Base-by-base conservation (phyloP, 1,140 invertebrate species). In the Eueides isabella region DNA sequence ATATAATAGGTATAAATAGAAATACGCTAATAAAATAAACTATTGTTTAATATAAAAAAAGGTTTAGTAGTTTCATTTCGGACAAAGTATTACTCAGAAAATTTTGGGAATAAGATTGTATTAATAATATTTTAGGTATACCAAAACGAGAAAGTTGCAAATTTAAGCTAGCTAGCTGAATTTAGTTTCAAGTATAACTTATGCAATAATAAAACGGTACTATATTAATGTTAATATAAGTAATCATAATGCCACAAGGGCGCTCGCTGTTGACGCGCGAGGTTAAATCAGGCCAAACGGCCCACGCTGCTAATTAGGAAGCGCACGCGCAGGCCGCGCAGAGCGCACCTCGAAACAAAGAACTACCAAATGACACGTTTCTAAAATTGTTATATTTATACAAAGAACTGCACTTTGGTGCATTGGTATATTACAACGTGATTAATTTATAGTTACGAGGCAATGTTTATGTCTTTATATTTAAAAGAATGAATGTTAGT, bases 241-340 rank as follows among this genome's bases (percentile, higher is more conserved):
- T 16, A 63, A 30, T 30, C 26, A 29, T 63, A 63, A 63, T 29
- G 16, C 2, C 30, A 16, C 67, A 69, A 69, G 67, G 67, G 67
- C 67, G 55, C 67, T 19, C 67, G 55, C 67, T 19, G 55, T 61
- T 87, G 81, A 87, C 83, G 85, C 64, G 74, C 84, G 83, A 89
- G 80, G 87, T 89, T 85, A 86, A 84, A 87, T 87, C 85, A 77
- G 82, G 80, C 77, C 84, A 83, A n/a, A 70, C 86, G 74, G 78
- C 86, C 85, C 82, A 87, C 88, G 84, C 83, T 79, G 80, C 86
- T 92, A 92, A 92, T 92, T 92, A 88, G 86, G 84, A 87, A 86
- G 81, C 83, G 86, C 88, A 83, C 85, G 85, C 83, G 81, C 85
- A 88, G 85, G 80, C 83, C 86, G 85, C 48, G 23, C 61, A 19